Evolutionary conservation across 2,113 vertebrate species (phyloP), one percentile per base, ranked within the genome.

Genomic region (Ictalurus punctatus): DNA sequence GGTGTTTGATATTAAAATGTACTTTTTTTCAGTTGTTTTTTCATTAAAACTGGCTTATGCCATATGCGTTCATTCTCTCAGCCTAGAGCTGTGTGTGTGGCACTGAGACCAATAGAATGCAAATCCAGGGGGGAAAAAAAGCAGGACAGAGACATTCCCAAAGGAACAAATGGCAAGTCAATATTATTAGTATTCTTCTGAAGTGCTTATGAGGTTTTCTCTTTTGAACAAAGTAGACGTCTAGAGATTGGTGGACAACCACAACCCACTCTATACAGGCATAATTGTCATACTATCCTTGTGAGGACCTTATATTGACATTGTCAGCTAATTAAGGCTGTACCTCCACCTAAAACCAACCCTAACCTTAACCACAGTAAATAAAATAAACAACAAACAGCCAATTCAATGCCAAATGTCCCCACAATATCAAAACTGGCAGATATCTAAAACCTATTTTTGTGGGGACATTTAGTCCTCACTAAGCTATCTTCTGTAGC

Each of bases 101-200:
- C 79, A 34, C 40, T 37, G 61, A 89, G 56, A 81, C 79, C 37
- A 89, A 85, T 59, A 84, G 40, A 89, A 87, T 86, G 84, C 67
- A 89, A 86, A 90, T 90, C 21, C 61, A 12, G n/a, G 12, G 12
- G 12, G 9, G 7, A 48, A 40, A 21, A 52, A 37, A 74, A 44
- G 84, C 84, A 92, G 25, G 85, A 82, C 86, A 71, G 59, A 74
- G 34, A 71, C 69, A 65, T 84, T 79, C 79, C 61, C 65, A 44
- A 44, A 87, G 90, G 79, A 56, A 84, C 61, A 89, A 48, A 88
- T 58, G n/a, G 73, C 74, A 87, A 84, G 74, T 91, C 82, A 65
- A 59, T 84, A 82, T 83, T 91, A 88, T 91, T 90, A 81, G 84
- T 83, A 91, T 92, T 91, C 89, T 65, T 84, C 56, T 58, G 91